Conservation (phyloP, 2,113 vertebrate genomes). For the Ctenodactylus gundi region DNA sequence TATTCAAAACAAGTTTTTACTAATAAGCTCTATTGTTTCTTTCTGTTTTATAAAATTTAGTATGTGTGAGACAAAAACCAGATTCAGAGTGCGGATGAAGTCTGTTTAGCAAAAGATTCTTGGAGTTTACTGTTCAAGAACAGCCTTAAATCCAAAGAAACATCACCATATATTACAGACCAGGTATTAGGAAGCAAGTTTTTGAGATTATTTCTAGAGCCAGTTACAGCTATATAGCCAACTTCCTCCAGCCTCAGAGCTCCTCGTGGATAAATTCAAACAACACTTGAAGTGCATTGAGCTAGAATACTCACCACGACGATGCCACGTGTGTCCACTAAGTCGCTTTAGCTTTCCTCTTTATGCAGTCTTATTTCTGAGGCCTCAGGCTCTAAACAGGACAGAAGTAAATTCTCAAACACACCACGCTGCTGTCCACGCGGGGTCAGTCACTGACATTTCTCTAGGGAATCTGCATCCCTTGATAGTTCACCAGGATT, state of each 20-base stretch:
- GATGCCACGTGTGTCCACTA: not conserved
- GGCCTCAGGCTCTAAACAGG: not conserved
- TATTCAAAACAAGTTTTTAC: conserved; percentile 88
- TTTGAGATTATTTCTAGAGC: conserved; percentile 43
- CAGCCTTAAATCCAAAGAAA: conserved; percentile 56
- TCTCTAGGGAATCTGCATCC: not conserved
- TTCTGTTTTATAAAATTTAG: conserved; percentile 87
- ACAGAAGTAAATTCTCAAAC: not conserved
- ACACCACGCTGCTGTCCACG: not conserved
- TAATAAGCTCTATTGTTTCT: conserved; percentile 88
- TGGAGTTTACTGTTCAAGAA: conserved; percentile 55
- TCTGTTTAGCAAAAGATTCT: conserved; percentile 74
- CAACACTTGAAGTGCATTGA: not conserved
- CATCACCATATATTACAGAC: conserved; percentile 18
- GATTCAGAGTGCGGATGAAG: conserved; percentile 87
- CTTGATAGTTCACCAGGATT: not conserved
- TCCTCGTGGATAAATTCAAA: not conserved
- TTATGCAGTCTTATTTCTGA: not conserved
- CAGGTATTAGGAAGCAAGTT: not conserved
- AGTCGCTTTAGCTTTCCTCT: not conserved
- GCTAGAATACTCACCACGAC: not conserved
- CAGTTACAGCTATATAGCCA: not conserved
- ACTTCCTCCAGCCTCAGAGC: conserved; percentile 1
- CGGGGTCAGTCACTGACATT: not conserved
- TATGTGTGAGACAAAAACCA: conserved; percentile 88